Percentiles rank a stretch among this genome's conserved stretches.
phyloP scores from a whole-genome alignment of 2,888 invertebrate species.

The Prenolepis imparis region DNA sequence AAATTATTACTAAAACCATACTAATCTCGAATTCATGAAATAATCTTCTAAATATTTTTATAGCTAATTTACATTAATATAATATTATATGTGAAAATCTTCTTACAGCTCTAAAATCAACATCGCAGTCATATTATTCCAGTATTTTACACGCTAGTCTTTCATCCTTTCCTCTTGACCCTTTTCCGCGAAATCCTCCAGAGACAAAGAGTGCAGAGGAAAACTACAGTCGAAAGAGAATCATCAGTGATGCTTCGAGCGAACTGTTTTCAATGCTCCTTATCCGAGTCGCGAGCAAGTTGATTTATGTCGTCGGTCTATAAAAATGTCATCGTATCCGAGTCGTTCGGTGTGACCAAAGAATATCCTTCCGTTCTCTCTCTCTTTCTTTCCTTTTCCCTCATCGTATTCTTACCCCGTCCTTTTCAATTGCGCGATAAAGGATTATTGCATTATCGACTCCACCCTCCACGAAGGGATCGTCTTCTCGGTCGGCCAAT shows the following conservation, averaged over 20 bases:
- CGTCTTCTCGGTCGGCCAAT: slow-evolving; percentile 58
- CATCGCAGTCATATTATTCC: not conserved
- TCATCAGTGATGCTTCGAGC: slow-evolving; percentile 30
- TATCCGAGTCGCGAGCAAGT: slow-evolving; percentile 42
- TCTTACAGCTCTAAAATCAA: not conserved
- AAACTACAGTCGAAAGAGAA: slow-evolving; percentile 29
- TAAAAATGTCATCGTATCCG: slow-evolving; percentile 54
- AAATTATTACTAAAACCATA: not conserved
- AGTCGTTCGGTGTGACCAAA: slow-evolving; percentile 33
- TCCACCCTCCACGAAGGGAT: slow-evolving; percentile 17
- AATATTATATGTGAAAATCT: not conserved
- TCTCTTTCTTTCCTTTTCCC: not conserved
- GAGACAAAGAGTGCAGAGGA: slow-evolving; percentile 17
- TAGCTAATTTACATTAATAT: not conserved
- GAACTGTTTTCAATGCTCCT: slow-evolving; percentile 38
- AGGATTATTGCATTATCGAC: slow-evolving; percentile 70
- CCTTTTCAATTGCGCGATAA: slow-evolving; percentile 69
- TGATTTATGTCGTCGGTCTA: slow-evolving; percentile 63
- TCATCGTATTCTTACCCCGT: not conserved
- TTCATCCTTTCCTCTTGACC: not conserved
- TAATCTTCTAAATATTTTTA: not conserved
- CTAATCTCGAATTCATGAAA: not conserved
- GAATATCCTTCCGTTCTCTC: slow-evolving; percentile 26
- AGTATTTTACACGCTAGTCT: not conserved
- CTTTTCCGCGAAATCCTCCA: not conserved